Percentiles rank a stretch among this genome's conserved stretches.
phyloP scores from a whole-genome alignment of 2,797 vertebrate genomes.

The Valencia hispanica region DNA sequence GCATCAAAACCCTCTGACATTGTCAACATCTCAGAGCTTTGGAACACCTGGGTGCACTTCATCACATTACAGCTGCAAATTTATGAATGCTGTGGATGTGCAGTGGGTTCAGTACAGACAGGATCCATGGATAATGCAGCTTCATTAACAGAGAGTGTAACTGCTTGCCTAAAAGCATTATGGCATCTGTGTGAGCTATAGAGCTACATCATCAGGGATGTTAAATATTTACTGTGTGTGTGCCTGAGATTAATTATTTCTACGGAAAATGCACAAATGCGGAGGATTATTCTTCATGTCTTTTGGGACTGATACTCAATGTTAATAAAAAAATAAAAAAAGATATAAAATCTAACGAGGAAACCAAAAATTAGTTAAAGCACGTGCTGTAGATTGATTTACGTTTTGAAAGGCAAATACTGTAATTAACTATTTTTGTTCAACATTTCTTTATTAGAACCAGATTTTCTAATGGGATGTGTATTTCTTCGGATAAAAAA shows the following conservation, averaged over 20 bases:
- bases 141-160: slow-evolving; percentile 70
- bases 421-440: too few relatives aligned
- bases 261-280: slow-evolving; percentile 1
- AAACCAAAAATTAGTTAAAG: neutral
- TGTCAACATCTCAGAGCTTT: slow-evolving; percentile 68
- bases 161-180: slow-evolving; percentile 48
- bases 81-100: slow-evolving; percentile 59
- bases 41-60: slow-evolving; percentile 81
- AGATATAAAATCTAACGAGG: neutral
- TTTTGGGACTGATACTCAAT: neutral
- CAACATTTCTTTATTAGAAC: too few relatives aligned
- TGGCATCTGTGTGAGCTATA: slow-evolving; percentile 56
- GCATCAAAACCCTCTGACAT: slow-evolving; percentile 74
- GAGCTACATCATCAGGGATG: slow-evolving; percentile 56
- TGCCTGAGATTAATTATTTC: slow-evolving; percentile 48
- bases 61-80: slow-evolving; percentile 71
- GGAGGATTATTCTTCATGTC: slow-evolving; percentile 36
- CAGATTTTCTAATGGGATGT: too few relatives aligned
- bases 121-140: slow-evolving; percentile 63
- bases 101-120: slow-evolving; percentile 51
- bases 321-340: neutral
- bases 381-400: neutral
- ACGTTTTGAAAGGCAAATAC: neutral
- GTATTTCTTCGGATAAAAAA: neutral
- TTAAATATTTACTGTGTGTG: slow-evolving; percentile 70